Evolutionary conservation across 2,113 vertebrate genomes (phyloP).

Genomic region (Butastur rufipennis): DNA sequence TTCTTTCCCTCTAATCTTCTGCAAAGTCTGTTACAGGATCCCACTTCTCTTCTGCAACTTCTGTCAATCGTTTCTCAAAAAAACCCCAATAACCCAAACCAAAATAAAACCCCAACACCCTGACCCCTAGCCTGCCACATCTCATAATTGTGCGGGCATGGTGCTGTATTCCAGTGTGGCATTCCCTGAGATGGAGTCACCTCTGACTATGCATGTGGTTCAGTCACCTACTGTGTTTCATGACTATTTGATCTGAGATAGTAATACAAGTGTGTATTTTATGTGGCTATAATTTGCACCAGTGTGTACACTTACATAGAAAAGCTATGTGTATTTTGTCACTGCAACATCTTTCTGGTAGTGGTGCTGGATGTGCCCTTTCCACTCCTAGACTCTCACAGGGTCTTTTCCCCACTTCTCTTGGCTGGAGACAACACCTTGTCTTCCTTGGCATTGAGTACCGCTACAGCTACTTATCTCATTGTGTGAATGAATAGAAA

Average conservation of each 20-base stretch:
- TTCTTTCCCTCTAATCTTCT: constrained; percentile 9
- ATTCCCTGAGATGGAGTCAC: neutral
- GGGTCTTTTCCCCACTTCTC: neutral
- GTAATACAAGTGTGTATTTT: neutral
- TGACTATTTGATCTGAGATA: neutral
- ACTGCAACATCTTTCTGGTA: neutral
- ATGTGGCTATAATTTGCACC: neutral
- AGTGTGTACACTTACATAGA: neutral
- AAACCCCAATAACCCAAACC: neutral
- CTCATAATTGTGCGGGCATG: neutral
- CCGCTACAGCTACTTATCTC: neutral
- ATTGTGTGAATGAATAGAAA: neutral
- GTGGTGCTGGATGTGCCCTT: neutral
- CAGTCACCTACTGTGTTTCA: neutral
- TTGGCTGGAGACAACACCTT: neutral
- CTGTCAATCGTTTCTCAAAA: neutral
- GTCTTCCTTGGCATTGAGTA: neutral
- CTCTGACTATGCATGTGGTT: neutral
- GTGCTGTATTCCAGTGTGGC: neutral
- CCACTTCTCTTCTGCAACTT: neutral
- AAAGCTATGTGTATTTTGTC: neutral
- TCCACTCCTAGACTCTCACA: neutral
- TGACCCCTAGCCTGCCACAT: neutral
- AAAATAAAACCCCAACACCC: neutral
- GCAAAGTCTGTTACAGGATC: neutral